Evolutionary conservation across 2,797 vertebrate species (phyloP).

Genomic region (Nasua narica): DNA sequence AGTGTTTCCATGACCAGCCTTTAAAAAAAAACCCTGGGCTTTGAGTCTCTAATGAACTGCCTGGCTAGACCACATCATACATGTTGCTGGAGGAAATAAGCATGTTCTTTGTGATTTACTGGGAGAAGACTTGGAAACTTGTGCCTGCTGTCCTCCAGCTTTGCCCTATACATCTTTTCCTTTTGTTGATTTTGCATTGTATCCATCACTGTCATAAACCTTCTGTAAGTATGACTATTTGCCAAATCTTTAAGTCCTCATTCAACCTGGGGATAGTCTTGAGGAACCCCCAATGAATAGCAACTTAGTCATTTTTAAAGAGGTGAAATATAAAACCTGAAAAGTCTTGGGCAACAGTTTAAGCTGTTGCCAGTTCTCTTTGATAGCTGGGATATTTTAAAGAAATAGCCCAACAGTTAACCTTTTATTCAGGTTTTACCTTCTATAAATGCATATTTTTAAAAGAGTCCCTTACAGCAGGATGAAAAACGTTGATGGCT

Average conservation of each 20-base stretch:
- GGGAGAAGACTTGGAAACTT: background rate
- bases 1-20: background rate
- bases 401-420: background rate
- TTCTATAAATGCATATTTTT: background rate
- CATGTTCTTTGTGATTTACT: background rate
- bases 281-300: background rate
- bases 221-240: background rate
- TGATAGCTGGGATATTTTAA: background rate
- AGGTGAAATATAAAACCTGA: background rate
- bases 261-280: background rate
- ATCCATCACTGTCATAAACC: background rate
- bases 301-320: conserved; percentile 10
- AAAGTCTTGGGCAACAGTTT: background rate
- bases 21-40: background rate
- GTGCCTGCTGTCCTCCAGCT: background rate
- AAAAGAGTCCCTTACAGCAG: conserved; percentile 89
- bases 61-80: background rate
- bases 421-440: background rate
- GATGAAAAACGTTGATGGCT: conserved; percentile 99
- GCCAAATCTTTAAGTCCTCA: background rate
- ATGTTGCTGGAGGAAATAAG: background rate
- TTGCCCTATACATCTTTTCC: background rate
- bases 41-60: background rate
- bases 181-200: background rate
- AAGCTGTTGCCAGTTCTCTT: conserved; percentile 16